phyloP scores from a whole-genome alignment of 2,113 vertebrate genomes.

The Vidua macroura region DNA sequence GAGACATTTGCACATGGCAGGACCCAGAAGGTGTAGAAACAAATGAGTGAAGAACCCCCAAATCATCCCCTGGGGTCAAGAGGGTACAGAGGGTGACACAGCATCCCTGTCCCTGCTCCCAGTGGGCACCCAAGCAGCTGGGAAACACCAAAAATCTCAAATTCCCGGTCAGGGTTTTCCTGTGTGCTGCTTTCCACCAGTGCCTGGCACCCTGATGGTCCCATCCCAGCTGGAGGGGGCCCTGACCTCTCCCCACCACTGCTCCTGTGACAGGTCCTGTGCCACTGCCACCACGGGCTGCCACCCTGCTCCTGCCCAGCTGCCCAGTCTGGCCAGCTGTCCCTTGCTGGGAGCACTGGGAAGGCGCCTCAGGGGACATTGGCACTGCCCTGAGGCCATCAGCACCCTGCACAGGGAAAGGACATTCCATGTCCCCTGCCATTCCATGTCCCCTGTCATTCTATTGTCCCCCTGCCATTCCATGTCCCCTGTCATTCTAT shows the following conservation, averaged over 20 bases:
- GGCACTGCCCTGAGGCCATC: not conserved
- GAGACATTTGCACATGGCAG: not conserved
- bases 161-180: not conserved
- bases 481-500: no score
- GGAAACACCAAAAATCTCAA: not conserved
- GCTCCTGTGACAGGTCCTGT: not conserved
- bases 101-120: not conserved
- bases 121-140: accelerated
- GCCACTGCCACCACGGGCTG: not conserved
- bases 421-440: not conserved
- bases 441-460: not conserved
- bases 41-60: not conserved
- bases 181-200: not conserved
- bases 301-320: not conserved
- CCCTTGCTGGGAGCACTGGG: not conserved
- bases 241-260: not conserved
- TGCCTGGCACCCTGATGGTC: not conserved
- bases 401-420: not conserved
- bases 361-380: not conserved
- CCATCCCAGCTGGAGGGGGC: not conserved
- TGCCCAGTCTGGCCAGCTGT: not conserved
- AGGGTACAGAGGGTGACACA: not conserved
- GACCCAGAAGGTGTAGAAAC: not conserved
- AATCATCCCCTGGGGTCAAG: not conserved
- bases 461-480: no score